phyloP scores from a whole-genome alignment of 1,140 invertebrate genomes.

The Sinella curviseta region DNA sequence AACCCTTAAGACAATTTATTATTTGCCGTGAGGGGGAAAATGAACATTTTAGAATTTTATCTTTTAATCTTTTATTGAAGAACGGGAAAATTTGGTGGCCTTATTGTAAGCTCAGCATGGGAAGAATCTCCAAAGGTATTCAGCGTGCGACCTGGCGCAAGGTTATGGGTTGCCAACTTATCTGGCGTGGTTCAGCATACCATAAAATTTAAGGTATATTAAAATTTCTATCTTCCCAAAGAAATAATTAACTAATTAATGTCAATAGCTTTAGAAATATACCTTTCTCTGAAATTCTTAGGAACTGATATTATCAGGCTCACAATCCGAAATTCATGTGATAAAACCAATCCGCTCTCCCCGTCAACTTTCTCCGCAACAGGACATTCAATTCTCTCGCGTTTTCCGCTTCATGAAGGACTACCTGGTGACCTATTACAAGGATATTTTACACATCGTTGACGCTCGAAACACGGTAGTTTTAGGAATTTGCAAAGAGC shows the following conservation, averaged over 20 bases:
- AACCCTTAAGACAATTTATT: slow-evolving; percentile 32
- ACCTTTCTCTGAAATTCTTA: not conserved
- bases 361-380: slow-evolving; percentile 35
- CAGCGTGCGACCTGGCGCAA: slow-evolving; percentile 72
- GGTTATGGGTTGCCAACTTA: slow-evolving; percentile 77
- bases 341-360: slow-evolving; percentile 65
- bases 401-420: slow-evolving; percentile 68
- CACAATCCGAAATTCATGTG: slow-evolving; percentile 65
- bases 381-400: slow-evolving; percentile 68
- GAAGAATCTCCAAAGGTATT: slow-evolving; percentile 60
- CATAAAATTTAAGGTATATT: slow-evolving; percentile 72
- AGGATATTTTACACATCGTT: slow-evolving; percentile 70
- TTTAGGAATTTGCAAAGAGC: slow-evolving; percentile 55
- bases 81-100: slow-evolving; percentile 45
- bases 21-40: too few relatives aligned
- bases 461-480: slow-evolving; percentile 65
- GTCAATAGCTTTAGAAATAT: not conserved
- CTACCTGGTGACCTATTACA: slow-evolving; percentile 72
- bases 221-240: too few relatives aligned
- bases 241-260: slow-evolving; percentile 9
- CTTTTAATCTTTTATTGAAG: slow-evolving; percentile 49
- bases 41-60: not conserved
- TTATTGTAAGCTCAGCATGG: slow-evolving; percentile 15
- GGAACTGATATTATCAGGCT: slow-evolving; percentile 56
- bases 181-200: slow-evolving; percentile 79